Evolutionary conservation across 1,140 invertebrate species (phyloP).

Genomic region (Asbolus verrucosus): DNA sequence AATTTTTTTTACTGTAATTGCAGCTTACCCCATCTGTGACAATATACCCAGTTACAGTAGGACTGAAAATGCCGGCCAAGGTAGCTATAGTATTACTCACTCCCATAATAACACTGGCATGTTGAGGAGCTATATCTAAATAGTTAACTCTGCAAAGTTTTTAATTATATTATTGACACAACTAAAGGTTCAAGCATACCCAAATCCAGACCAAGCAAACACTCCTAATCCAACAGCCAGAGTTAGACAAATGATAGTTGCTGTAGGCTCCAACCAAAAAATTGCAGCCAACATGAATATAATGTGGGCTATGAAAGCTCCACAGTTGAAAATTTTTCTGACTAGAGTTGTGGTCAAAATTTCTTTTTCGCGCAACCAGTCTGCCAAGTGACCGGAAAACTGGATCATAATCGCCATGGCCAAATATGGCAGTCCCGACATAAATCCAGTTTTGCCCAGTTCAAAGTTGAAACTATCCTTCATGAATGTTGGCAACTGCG

Average conservation of each 20-base stretch:
- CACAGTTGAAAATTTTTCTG: conserved; percentile 80
- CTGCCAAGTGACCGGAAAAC: conserved; percentile 84
- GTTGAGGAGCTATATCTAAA: conserved; percentile 87
- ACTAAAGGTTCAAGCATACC: no score
- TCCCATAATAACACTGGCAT: conserved; percentile 87
- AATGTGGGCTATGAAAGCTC: conserved; percentile 84
- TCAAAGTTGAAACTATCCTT: conserved; percentile 81
- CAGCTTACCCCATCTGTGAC: conserved; percentile 76
- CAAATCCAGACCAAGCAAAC: conserved; percentile 90
- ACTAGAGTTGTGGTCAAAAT: conserved; percentile 80
- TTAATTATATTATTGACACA: not conserved
- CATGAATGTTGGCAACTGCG: conserved; percentile 91
- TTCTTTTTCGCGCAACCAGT: conserved; percentile 76
- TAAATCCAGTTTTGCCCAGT: conserved; percentile 80
- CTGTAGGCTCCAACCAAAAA: conserved; percentile 72
- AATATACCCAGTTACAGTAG: conserved; percentile 82
- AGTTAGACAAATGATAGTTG: conserved; percentile 81
- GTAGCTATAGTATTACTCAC: conserved; percentile 91
- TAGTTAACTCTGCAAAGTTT: conserved; percentile 81
- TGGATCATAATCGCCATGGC: conserved; percentile 88
- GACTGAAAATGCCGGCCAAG: conserved; percentile 89
- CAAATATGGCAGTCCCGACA: conserved; percentile 88
- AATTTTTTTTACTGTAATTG: conserved; percentile 16
- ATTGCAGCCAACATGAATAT: conserved; percentile 86
- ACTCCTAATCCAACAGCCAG: conserved; percentile 89